Evolutionary conservation across 2,888 invertebrate species (phyloP).

Genomic region (Drosophila tripunctata): DNA sequence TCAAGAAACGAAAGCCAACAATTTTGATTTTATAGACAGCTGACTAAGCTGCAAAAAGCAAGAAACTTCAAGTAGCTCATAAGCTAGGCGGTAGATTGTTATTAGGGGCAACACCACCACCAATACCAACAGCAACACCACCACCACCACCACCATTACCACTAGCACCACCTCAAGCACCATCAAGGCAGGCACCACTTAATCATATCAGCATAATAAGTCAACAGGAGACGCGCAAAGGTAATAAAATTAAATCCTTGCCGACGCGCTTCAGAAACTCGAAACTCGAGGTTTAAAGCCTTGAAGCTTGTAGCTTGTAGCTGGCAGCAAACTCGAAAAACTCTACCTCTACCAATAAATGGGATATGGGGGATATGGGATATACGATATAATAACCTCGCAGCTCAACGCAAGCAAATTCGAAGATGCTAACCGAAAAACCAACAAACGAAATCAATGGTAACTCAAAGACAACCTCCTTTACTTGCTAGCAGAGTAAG

Average conservation of each 20-base stretch:
- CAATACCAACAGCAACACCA: background rate
- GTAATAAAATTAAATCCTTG: conserved; percentile 80
- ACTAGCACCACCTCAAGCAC: conserved; percentile 10
- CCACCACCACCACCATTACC: no score
- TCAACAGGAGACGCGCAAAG: conserved; percentile 60
- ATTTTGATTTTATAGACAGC: conserved; percentile 33
- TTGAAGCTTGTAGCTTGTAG: conserved; percentile 1
- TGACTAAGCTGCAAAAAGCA: conserved; percentile 19
- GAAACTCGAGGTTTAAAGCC: background rate
- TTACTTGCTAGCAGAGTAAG: background rate
- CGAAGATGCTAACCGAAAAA: conserved; percentile 11
- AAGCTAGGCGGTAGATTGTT: conserved; percentile 3
- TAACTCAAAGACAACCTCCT: conserved; percentile 20
- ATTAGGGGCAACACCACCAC: background rate
- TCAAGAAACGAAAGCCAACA: conserved; percentile 25
- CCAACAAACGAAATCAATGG: conserved; percentile 56
- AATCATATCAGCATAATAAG: conserved; percentile 79
- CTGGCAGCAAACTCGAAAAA: background rate
- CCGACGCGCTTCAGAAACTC: conserved; percentile 45
- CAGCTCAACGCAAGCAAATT: background rate
- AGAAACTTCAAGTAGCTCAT: conserved; percentile 32
- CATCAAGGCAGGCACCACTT: conserved; percentile 51
- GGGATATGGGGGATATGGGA: background rate
- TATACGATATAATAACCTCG: conserved; percentile 32
- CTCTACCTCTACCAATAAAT: no score